Percentiles rank a stretch among this genome's conserved stretches.
Conservation (phyloP, 2,113 vertebrate species). For the Fregata magnificens region DNA sequence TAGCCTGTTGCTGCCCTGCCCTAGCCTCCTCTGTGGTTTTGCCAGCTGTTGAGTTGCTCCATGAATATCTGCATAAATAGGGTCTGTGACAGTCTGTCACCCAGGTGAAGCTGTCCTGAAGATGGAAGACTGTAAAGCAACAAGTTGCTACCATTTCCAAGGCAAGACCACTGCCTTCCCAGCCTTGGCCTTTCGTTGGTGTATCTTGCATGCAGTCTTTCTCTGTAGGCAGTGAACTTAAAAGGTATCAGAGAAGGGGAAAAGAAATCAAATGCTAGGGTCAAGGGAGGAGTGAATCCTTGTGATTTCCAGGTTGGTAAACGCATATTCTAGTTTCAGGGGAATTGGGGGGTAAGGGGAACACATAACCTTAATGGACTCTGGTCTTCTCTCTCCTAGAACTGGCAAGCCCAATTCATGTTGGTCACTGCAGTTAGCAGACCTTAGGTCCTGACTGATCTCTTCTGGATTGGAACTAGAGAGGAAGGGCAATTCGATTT, state of each 20-base stretch:
- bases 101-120: neutral
- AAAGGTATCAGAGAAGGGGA: neutral
- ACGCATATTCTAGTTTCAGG: neutral
- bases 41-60: neutral
- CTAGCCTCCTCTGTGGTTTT: neutral
- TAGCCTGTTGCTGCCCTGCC: neutral
- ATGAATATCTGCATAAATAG: neutral
- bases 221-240: neutral
- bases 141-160: neutral
- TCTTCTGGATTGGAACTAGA: neutral
- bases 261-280: neutral
- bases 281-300: neutral
- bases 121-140: neutral
- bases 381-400: neutral
- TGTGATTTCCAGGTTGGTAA: neutral
- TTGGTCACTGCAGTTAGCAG: neutral
- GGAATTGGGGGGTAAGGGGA: neutral
- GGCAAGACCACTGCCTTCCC: neutral
- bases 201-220: neutral
- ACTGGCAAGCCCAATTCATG: neutral
- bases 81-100: neutral
- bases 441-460: neutral
- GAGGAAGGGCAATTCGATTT: neutral
- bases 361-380: neutral
- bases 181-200: neutral